Base-by-base conservation (phyloP, 2,797 vertebrate species). In the Octomys mimax region DNA sequence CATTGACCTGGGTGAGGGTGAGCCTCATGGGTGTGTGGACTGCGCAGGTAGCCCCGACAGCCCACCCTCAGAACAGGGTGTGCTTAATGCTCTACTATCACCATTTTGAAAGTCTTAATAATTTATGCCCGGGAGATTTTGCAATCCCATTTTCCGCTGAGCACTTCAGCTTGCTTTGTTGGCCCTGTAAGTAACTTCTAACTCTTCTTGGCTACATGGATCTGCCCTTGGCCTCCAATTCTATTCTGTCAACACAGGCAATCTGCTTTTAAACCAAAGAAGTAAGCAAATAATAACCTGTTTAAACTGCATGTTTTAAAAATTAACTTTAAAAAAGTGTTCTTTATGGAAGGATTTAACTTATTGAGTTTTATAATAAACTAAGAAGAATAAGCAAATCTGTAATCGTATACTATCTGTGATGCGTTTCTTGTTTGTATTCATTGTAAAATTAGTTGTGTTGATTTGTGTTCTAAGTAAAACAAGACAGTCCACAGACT, bases 291-390 rank as follows among this genome's bases (percentile, higher is more conserved):
- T 78, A n/a, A 86, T 36, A 92, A 64, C 3, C 9, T 75, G 54
- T 89, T 36, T 59, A 78, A 78, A 77, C 9, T 16, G 64, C 54
- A 70, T 80, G 70, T 36, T 93, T 95, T 59, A 18, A 42, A 86
- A 92, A 62, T 68, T 79, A 91, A 81, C 64, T 89, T 91, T n/a
- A 66, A 87, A 92, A 52, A 70, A 8, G 28, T 28, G 1, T 61
- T 95, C 96, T 28, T 54, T 91, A 14, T 84, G 52, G 26, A 10
- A 78, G 1, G 21, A 28, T 90, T 91, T 61, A 39, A 31, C 46
- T 78, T 64, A 85, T 33, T n/a, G 49, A 54, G 59, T 89, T 92
- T 94, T 77, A 95, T 54, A 92, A 71, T 64, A 42, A 94, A 80
- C 42, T 77, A 22, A 78, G 21, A 49, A 57, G 94, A 62, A 6